Base-by-base conservation (phyloP, 1,140 invertebrate species). In the Pseudomyrmex flavicornis region DNA sequence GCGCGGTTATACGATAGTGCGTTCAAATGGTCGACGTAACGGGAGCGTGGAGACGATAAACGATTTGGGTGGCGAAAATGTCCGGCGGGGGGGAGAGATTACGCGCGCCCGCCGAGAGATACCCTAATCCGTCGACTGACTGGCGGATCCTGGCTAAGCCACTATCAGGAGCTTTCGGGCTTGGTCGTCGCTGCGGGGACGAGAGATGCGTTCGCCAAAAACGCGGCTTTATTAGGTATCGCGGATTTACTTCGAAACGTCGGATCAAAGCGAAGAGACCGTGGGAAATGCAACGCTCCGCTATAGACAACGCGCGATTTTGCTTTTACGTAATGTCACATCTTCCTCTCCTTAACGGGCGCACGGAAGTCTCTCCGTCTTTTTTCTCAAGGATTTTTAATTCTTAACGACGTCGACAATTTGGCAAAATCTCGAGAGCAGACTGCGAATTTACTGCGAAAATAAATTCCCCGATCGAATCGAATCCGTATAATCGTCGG, bases 91-190 rank as follows among this genome's bases (percentile, higher is more conserved):
- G 85, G 73, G 82, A 56, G 83, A 80, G 61, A 75, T 77, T 75
- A 73, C 63, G 82, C 66, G 70, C 79, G 85, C 65, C 75, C 69
- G 79, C 62, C 72, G 75, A 72, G 73, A 84, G 85, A 87, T 89
- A 89, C 74, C 74, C 54, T 90, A 90, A 90, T 90, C 89, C 88
- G 74, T 77, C 70, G 82, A 90, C 89, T 90, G 84, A 90, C 89
- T 90, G 86, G 76, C 76, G 82, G 69, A 90, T 75, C 85, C 77
- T 77, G 58, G 72, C 63, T 90, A 90, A 90, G 86, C 88, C 83
- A 88, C 74, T 88, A 84, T 88, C 82, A 82, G 82, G 52, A 87
- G 74, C 79, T 88, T 89, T 86, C 69, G 82, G 80, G 72, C 66
- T 89, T 70, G 58, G 69, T 54, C 46, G 50, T n/a, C 72, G 61